phyloP scores from a whole-genome alignment of 1,140 invertebrate genomes.

The Aphis gossypii region DNA sequence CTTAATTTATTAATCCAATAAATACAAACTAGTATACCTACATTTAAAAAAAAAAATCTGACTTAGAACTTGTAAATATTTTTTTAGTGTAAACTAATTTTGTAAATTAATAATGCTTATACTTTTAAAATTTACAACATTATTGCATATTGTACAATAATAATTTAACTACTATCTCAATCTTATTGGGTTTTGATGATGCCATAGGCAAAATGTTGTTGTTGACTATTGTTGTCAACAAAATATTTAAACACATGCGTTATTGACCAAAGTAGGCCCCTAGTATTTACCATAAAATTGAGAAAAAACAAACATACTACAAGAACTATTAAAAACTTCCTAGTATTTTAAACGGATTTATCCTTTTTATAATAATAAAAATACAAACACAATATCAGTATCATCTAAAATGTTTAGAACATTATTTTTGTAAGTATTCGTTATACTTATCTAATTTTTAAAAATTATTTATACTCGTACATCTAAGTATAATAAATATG shows the following conservation, averaged over 20 bases:
- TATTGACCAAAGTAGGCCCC: neutral
- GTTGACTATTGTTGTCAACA: constrained; percentile 33
- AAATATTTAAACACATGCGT: neutral
- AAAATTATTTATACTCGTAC: too few relatives aligned
- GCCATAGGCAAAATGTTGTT: constrained; percentile 32
- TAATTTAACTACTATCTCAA: neutral
- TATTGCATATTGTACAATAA: neutral
- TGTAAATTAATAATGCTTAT: neutral
- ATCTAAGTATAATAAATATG: neutral
- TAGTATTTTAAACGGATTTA: neutral
- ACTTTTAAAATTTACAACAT: neutral
- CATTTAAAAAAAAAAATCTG: neutral
- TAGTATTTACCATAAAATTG: neutral
- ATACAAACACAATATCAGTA: neutral
- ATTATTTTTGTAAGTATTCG: neutral
- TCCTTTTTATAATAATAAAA: neutral
- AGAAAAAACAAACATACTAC: neutral
- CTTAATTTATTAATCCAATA: neutral
- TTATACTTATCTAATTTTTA: neutral
- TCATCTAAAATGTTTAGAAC: neutral
- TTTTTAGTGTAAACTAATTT: neutral
- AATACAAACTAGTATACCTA: neutral
- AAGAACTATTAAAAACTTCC: neutral
- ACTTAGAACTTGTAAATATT: neutral
- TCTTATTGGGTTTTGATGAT: neutral